A percentile compares a stretch with the other conserved stretches of the same genome.
These are phyloP conservation scores for Sepiola atlantica DNA, from an alignment of 2,888 invertebrate genomes.

Conservation along the genomic window DNA sequence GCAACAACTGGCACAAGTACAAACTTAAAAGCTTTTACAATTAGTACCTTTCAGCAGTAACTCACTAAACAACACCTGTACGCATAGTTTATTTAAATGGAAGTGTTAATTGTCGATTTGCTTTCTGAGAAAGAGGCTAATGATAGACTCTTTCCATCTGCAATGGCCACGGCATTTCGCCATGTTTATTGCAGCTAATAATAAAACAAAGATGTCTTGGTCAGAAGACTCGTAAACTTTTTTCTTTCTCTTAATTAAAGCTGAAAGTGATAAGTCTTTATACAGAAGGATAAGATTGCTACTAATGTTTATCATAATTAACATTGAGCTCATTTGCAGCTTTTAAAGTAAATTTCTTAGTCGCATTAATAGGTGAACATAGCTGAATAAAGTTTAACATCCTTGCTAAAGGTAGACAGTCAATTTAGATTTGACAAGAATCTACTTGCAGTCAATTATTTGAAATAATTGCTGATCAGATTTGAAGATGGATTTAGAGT, in stretches of 20 bases:
- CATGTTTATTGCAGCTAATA: not conserved
- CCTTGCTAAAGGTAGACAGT: not conserved
- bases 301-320: not conserved
- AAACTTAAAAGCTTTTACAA: not conserved
- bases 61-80: not conserved
- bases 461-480: not conserved
- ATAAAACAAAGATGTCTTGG: not conserved
- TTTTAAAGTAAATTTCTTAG: not conserved
- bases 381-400: not conserved
- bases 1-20: not conserved
- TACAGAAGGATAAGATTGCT: not conserved
- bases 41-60: not conserved
- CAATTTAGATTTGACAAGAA: too few species aligned
- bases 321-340: not conserved
- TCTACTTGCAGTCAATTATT: not conserved
- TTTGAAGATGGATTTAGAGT: not conserved
- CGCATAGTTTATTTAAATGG: not conserved
- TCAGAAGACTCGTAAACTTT: not conserved
- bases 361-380: not conserved
- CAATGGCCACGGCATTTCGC: not conserved
- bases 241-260: not conserved
- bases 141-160: not conserved
- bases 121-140: not conserved
- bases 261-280: not conserved
- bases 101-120: slow-evolving; percentile 8